phyloP scores from a whole-genome alignment of 53 echinoderm and acorn worm species.

The Henricia sp. region DNA sequence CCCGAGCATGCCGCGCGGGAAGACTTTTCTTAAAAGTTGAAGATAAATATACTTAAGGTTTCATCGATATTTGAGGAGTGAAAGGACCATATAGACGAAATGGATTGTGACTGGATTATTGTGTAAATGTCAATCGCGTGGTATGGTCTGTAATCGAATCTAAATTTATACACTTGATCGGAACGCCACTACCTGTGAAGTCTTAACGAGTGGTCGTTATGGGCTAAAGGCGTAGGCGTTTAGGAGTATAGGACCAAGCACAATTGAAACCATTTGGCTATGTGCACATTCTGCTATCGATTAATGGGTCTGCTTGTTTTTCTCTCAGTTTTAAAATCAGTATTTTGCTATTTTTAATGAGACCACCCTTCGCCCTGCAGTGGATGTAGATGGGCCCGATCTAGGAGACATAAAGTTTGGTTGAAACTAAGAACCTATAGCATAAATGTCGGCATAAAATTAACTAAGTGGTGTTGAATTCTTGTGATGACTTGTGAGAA shows the following conservation, averaged over 20 bases:
- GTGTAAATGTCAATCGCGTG: conserved; percentile 43
- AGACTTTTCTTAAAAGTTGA: background rate
- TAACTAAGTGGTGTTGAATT: no score
- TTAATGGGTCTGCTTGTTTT: no score
- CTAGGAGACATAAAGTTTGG: no score
- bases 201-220: background rate
- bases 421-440: no score
- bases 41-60: conserved; percentile 1
- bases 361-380: no score
- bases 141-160: conserved; percentile 30
- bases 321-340: no score
- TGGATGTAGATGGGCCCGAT: no score
- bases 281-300: background rate
- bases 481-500: no score
- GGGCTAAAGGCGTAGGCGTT: conserved; percentile 8
- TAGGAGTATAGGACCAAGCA: background rate
- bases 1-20: background rate
- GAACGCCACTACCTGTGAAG: background rate
- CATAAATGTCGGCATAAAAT: no score
- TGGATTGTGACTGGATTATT: conserved; percentile 47
- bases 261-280: background rate
- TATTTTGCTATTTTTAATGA: no score
- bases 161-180: conserved; percentile 16
- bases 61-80: background rate
- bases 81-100: background rate